Percentiles rank a stretch among this genome's conserved stretches.
phyloP scores from a whole-genome alignment of 2,113 vertebrate species.

The Globicephala melas region DNA sequence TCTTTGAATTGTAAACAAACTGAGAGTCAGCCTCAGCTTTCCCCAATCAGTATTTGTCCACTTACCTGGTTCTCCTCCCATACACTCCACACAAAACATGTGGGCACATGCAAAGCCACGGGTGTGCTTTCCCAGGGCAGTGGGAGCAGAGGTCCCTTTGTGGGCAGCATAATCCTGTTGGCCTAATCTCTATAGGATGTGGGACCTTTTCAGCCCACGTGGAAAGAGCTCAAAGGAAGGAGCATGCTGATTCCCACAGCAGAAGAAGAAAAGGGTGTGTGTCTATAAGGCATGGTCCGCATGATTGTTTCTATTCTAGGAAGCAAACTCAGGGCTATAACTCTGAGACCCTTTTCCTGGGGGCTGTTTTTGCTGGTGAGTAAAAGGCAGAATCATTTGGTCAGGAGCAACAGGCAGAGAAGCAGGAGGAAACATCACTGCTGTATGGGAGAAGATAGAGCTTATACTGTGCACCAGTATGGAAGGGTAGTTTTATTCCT shows the following conservation, averaged over 20 bases:
- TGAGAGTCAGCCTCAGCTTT: not conserved
- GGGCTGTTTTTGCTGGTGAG: not conserved
- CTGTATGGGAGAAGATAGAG: not conserved
- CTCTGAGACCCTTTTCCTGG: not conserved
- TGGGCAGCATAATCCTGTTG: not conserved
- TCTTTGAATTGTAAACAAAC: not conserved
- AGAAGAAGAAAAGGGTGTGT: not conserved
- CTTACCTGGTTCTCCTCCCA: not conserved
- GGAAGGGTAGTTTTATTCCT: not conserved
- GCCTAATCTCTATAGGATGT: not conserved
- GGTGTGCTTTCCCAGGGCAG: not conserved
- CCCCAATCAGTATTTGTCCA: not conserved
- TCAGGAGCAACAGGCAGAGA: not conserved
- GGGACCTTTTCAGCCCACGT: not conserved
- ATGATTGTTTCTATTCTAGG: not conserved
- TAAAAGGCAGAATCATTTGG: not conserved
- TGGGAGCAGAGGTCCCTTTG: not conserved
- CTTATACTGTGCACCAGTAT: no score
- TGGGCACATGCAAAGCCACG: not conserved
- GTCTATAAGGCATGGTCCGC: not conserved
- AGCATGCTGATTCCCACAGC: not conserved
- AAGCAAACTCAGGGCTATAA: not conserved
- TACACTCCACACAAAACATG: not conserved
- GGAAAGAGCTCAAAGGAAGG: not conserved
- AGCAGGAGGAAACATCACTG: not conserved